Evolutionary conservation across 1,140 invertebrate genomes (phyloP), one percentile per base, ranked within the genome.

Genomic region (Asbolus verrucosus): DNA sequence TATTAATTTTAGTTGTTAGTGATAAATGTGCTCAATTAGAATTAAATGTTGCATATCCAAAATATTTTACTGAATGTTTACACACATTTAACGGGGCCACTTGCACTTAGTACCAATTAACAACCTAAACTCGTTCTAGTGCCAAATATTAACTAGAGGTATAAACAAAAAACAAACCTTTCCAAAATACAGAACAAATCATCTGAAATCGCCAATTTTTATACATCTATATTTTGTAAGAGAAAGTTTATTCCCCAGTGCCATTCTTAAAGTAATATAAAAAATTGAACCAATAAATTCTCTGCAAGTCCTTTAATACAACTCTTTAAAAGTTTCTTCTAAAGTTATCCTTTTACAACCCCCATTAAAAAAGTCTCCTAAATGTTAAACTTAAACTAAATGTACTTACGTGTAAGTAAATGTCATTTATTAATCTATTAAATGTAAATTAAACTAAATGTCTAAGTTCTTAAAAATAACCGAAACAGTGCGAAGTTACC

Each of bases 11-110:
- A 77, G 39, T 43, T 60, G 67, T 68, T 75, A 73, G 67, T 73
- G 33, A 61, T 73, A 54, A 65, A 72, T 77, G 71, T 77, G 76
- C 76, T 77, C 76, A 77, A 77, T 69, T 77, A 77, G 74, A 54
- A 71, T 66, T 73, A 70, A 73, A 73, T 72, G 69, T 71, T 69
- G 54, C 69, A 65, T 65, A 70, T 65, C 62, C 8, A 68, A 43
- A 21, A 69, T 71, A 54, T 71, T 70, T 69, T 61, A 62, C 36
- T 71, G 54, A 33, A 61, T 71, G 62, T 71, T 71, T 67, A 71
- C 46, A 67, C 43, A 66, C 66, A 59, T 75, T 67, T 71, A 63
- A 54, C 15, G 76, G 74, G 75, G 74, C 75, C 70, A 71, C 15
- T 24, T 24, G 46, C 39, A 59, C 50, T 36, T 24, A 59, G 41